Conservation (phyloP, 2,797 vertebrate genomes). For the Melanotaenia parkinsoni region DNA sequence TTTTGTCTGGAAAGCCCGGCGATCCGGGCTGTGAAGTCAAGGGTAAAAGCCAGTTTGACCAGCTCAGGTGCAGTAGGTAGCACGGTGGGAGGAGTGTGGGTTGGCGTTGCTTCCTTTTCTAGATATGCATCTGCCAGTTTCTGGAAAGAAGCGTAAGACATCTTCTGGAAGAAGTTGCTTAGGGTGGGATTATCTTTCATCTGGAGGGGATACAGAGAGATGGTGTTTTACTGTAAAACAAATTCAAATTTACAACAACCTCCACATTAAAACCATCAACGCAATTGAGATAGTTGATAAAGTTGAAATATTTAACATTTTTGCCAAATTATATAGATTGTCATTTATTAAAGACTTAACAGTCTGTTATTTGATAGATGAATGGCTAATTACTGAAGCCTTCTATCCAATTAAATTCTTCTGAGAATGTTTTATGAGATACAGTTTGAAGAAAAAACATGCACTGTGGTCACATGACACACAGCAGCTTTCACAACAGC, state of each 20-base stretch:
- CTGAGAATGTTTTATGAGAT: constrained; percentile 1
- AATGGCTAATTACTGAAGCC: background rate
- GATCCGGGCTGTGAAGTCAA: constrained; percentile 86
- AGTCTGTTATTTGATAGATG: background rate
- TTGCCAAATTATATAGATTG: background rate
- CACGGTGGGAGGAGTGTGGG: constrained; percentile 34
- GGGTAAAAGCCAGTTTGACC: constrained; percentile 86
- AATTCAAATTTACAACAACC: background rate
- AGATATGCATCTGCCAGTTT: constrained; percentile 85
- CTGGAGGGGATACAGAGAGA: constrained; percentile 69
- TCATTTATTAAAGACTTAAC: background rate
- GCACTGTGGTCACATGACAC: constrained; percentile 4
- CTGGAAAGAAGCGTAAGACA: constrained; percentile 89
- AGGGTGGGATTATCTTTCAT: constrained; percentile 82
- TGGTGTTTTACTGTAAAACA: background rate
- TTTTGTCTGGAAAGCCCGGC: constrained; percentile 83
- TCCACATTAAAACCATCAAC: too few species aligned
- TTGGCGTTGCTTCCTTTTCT: constrained; percentile 48
- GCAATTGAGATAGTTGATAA: background rate
- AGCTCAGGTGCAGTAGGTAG: constrained; percentile 70
- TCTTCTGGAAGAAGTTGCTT: constrained; percentile 80
- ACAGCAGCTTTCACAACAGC: background rate
- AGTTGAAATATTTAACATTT: background rate
- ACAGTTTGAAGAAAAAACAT: rapidly evolving
- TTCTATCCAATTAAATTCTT: background rate